Evolutionary conservation across 1,140 invertebrate genomes (phyloP), one percentile per base, ranked within the genome.

Genomic region (Bradynema listronoti): DNA sequence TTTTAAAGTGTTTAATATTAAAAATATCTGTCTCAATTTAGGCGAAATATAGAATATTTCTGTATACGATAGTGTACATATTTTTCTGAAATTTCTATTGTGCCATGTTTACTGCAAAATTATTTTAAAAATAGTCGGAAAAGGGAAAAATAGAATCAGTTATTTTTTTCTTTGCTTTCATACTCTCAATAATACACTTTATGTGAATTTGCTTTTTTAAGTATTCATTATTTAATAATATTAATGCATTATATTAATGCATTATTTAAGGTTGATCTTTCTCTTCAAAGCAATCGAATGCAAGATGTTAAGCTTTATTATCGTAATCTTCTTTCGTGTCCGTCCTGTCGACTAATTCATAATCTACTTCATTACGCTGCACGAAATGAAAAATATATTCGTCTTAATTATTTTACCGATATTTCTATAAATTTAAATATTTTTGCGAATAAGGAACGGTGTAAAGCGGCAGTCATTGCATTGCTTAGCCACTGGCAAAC

Each of bases 401-500:
- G 7, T 2, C 14, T 27, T 22, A 3, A 55, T 4, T 43, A 50
- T 36, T 27, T 36, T 36, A 45, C 33, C 16, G 33, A 24, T 54
- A 3, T 43, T 3, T 47, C n/a, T 36, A 22, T 24, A 4, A n/a
- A 45, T n/a, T 56, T 24, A 24, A 57, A 55, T 54, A 53, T 65
- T 16, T 16, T 64, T 3, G 25, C 19, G 27, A 53, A 65, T 29
- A 64, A 65, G n/a, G 46, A 61, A 50, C 49, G 36, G n/a, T 36
- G 72, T 32, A 69, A 73, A 41, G 51, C 41, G 22, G 74, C 72
- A 16, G 58, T 75, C 0, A 72, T 69, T 30, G 68, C 74, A 1
- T 47, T 75, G 19, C 58, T 75, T 9, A 65, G 65, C 53, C 74
- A 77, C 51, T 75, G 72, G 72, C 72, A 75, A 43, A 66, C 74